A percentile compares a stretch with the other conserved stretches of the same genome.
These are phyloP conservation scores for Salpingus planirostris DNA, from an alignment of 2,888 invertebrate genomes.

Conservation along the genomic window DNA sequence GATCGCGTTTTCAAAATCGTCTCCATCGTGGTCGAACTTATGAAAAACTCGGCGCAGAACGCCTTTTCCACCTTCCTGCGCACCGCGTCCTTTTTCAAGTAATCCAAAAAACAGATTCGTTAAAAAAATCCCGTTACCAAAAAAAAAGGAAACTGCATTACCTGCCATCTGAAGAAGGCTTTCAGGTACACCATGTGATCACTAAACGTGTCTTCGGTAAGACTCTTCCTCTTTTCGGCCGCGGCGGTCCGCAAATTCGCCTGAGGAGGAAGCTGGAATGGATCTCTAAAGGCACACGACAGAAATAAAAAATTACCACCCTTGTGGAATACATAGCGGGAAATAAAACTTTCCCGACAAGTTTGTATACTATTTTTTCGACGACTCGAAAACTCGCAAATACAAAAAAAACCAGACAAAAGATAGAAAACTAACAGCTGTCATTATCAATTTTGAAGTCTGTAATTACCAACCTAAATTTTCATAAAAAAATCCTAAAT, in stretches of 20 bases:
- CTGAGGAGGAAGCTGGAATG: slow-evolving; percentile 66
- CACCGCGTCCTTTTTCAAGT: slow-evolving; percentile 5
- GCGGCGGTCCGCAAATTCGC: slow-evolving; percentile 56
- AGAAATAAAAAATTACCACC: not conserved
- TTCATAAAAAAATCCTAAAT: too few relatives aligned
- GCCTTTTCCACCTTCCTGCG: slow-evolving; percentile 1
- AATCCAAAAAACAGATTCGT: too few relatives aligned
- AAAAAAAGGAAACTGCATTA: too few relatives aligned
- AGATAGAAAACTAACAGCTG: too few relatives aligned
- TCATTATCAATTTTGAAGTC: too few relatives aligned
- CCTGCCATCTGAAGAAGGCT: slow-evolving; percentile 61
- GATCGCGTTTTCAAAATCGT: slow-evolving; percentile 78
- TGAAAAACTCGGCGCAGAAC: slow-evolving; percentile 60
- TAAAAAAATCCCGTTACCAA: too few relatives aligned
- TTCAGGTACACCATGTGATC: slow-evolving; percentile 84
- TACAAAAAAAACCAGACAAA: too few relatives aligned
- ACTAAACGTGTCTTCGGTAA: slow-evolving; percentile 69
- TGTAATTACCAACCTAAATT: too few relatives aligned
- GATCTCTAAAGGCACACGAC: slow-evolving; percentile 49
- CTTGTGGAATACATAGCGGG: too few relatives aligned
- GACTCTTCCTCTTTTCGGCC: slow-evolving; percentile 52
- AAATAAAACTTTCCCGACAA: too few relatives aligned
- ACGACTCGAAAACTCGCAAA: too few relatives aligned
- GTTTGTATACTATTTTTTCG: too few relatives aligned
- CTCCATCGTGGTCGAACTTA: slow-evolving; percentile 79